These are phyloP conservation scores for Chrysogorgia sp. DNA, from an alignment of 92 coral and sea anemone species.

Conservation along the genomic window DNA sequence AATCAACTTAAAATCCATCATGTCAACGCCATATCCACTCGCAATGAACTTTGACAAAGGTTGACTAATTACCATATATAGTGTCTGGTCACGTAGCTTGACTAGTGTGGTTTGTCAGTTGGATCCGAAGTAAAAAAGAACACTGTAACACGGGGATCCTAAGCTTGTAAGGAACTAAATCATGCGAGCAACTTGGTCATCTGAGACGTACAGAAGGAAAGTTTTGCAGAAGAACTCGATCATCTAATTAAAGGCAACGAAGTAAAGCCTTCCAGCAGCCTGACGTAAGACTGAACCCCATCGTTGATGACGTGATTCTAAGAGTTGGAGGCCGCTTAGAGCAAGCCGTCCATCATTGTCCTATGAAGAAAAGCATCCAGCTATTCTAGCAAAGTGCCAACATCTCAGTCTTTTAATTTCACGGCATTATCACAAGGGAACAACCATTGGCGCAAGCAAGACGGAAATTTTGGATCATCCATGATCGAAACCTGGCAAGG, in stretches of 20 bases:
- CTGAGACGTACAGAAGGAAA: conserved; percentile 22
- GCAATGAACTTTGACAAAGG: conserved; percentile 5
- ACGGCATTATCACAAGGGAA: conserved; percentile 59
- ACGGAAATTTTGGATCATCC: conserved; percentile 64
- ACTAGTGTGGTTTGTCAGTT: conserved; percentile 57
- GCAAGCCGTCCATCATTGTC: conserved; percentile 23
- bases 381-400: conserved; percentile 22
- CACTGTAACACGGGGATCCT: conserved; percentile 10
- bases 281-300: conserved; percentile 7
- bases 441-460: conserved; percentile 61
- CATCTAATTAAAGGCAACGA: conserved; percentile 9
- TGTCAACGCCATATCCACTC: background rate
- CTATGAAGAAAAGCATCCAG: conserved; percentile 37
- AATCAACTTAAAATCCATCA: conserved; percentile 10
- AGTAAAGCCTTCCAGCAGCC: conserved; percentile 1
- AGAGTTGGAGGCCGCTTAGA: conserved; percentile 38
- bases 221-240: conserved; percentile 18
- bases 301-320: background rate
- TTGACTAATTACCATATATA: conserved; percentile 43
- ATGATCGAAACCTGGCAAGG: conserved; percentile 57
- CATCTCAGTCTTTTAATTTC: conserved; percentile 48
- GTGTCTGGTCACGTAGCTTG: conserved; percentile 64
- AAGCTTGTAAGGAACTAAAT: conserved; percentile 23
- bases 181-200: conserved; percentile 21
- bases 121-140: conserved; percentile 52